Evolutionary conservation across 2,888 invertebrate genomes (phyloP).

Genomic region (Tenthredo scrophulariae): DNA sequence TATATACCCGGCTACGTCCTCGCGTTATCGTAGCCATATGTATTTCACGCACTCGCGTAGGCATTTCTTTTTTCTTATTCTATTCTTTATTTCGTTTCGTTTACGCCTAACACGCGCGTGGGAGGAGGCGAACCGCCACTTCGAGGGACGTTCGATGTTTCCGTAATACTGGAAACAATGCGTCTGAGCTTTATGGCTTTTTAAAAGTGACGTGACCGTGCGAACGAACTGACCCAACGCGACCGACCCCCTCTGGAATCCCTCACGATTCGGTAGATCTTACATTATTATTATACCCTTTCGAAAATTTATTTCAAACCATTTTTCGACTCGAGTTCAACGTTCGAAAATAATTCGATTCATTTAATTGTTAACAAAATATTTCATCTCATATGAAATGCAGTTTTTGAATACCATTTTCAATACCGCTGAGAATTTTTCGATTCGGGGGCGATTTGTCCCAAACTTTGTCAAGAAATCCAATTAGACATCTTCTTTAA

Average conservation of each 20-base stretch:
- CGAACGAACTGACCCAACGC: constrained; percentile 27
- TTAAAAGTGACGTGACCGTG: constrained; percentile 49
- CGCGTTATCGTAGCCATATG: constrained; percentile 11
- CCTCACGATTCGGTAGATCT: neutral
- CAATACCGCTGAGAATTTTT: neutral
- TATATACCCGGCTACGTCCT: neutral
- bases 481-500: constrained; percentile 38
- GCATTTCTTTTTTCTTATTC: constrained; percentile 51
- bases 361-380: neutral
- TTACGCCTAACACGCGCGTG: constrained; percentile 49
- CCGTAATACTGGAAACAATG: constrained; percentile 51
- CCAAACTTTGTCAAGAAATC: constrained; percentile 23
- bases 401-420: neutral
- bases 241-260: neutral
- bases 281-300: neutral
- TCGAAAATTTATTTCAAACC: neutral
- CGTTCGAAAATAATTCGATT: neutral
- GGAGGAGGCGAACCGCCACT: constrained; percentile 26
- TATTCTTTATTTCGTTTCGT: constrained; percentile 40
- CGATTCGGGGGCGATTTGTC: neutral
- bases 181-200: constrained; percentile 42
- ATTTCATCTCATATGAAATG: neutral
- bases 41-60: constrained; percentile 50
- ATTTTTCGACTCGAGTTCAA: neutral
- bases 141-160: constrained; percentile 46